Percentiles rank a stretch among this genome's conserved stretches.
These are phyloP conservation scores for Drosophila asahinai DNA, from an alignment of 1,140 invertebrate species.

Conservation along the genomic window DNA sequence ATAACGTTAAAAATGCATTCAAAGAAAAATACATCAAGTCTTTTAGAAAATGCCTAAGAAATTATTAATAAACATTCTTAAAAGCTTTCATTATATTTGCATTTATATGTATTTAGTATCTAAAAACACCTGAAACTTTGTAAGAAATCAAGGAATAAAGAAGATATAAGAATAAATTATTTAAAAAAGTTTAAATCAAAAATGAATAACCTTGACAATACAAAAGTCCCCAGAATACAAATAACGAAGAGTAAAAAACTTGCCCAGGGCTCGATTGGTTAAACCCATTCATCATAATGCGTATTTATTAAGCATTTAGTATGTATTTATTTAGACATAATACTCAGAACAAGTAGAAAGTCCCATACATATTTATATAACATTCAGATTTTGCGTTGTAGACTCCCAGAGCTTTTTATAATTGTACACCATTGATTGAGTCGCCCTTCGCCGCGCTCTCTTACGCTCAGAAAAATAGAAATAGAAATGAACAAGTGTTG, in stretches of 20 bases:
- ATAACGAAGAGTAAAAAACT: too few species aligned
- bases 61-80: too few species aligned
- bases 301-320: not conserved
- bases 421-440: constrained; percentile 12
- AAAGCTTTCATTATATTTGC: not conserved
- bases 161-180: too few species aligned
- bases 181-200: too few species aligned
- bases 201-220: not conserved
- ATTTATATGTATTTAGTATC: too few species aligned
- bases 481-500: not conserved
- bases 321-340: not conserved
- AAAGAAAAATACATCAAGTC: too few species aligned
- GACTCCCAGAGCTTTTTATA: constrained; percentile 16
- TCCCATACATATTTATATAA: constrained; percentile 2
- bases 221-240: too few species aligned
- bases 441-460: constrained; percentile 5
- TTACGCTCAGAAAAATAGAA: constrained; percentile 1
- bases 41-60: too few species aligned
- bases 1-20: too few species aligned
- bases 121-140: too few species aligned
- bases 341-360: not conserved
- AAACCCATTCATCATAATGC: not conserved
- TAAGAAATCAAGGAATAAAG: too few species aligned
- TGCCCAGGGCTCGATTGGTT: too few species aligned
- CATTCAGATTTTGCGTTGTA: constrained; percentile 20